phyloP scores from a whole-genome alignment of 2,888 invertebrate species.

The Lymantria dispar region DNA sequence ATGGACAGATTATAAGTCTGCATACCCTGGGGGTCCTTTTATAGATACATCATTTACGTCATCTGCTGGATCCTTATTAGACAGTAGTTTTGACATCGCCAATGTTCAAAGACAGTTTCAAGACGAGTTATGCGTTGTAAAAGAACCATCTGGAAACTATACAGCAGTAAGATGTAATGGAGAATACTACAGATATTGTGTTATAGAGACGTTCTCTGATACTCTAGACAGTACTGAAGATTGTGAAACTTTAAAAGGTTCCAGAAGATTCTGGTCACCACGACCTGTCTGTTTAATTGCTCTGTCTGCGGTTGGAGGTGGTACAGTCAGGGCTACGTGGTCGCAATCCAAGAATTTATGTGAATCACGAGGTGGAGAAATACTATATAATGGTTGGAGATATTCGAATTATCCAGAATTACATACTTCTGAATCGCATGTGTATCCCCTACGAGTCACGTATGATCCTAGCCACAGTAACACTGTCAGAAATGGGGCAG shows the following conservation, averaged over 20 bases:
- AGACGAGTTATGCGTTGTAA: slow-evolving; percentile 59
- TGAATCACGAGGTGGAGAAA: slow-evolving; percentile 46
- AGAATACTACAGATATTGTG: slow-evolving; percentile 63
- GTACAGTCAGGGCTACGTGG: slow-evolving; percentile 66
- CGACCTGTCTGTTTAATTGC: slow-evolving; percentile 55
- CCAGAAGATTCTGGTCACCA: slow-evolving; percentile 59
- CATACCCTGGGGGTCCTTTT: slow-evolving; percentile 69
- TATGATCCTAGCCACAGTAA: slow-evolving; percentile 30
- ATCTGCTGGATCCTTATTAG: slow-evolving; percentile 46
- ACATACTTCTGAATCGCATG: slow-evolving; percentile 28
- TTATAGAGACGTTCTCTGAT: slow-evolving; percentile 55
- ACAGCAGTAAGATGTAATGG: slow-evolving; percentile 60
- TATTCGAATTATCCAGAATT: slow-evolving; percentile 59
- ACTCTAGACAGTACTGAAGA: slow-evolving; percentile 39
- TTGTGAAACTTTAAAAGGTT: slow-evolving; percentile 45
- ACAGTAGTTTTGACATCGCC: slow-evolving; percentile 46
- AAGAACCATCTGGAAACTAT: slow-evolving; percentile 52
- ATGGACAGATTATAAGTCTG: slow-evolving; percentile 70
- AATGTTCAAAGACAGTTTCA: slow-evolving; percentile 38
- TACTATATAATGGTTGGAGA: slow-evolving; percentile 68
- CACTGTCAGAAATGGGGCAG: slow-evolving; percentile 1
- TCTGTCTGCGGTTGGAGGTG: slow-evolving; percentile 47
- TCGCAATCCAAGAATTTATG: slow-evolving; percentile 57
- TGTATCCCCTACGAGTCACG: slow-evolving; percentile 57
- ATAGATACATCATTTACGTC: slow-evolving; percentile 63